phyloP scores from a whole-genome alignment of 2,888 invertebrate genomes.

The Drosophila mercatorum region DNA sequence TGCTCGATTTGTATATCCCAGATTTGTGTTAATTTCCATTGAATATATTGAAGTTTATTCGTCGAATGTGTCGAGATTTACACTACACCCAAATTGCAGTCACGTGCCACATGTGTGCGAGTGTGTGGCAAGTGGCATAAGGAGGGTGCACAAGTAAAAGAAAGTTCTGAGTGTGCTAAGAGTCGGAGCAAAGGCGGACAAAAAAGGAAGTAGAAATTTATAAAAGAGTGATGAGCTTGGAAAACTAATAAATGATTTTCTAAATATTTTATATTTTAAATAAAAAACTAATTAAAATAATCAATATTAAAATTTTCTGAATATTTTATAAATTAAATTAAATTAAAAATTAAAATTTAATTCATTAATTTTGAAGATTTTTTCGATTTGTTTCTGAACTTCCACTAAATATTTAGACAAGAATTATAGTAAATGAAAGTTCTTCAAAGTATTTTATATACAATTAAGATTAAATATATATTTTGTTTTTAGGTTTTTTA shows the following conservation, averaged over 20 bases:
- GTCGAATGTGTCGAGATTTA: constrained; percentile 54
- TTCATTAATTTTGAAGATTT: background rate
- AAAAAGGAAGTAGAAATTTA: background rate
- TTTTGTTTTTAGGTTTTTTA: background rate
- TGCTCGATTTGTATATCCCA: constrained; percentile 75
- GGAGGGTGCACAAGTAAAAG: background rate
- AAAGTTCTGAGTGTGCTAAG: background rate
- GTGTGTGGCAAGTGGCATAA: constrained; percentile 3
- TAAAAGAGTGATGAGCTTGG: background rate
- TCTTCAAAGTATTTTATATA: too few species aligned
- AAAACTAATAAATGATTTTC: background rate
- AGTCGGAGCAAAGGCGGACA: background rate
- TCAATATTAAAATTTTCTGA: background rate
- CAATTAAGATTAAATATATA: background rate
- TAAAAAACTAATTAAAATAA: background rate
- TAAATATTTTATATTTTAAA: too few species aligned
- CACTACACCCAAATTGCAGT: constrained; percentile 64
- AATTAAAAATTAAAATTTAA: background rate
- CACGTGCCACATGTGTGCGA: constrained; percentile 68
- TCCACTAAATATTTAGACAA: background rate
- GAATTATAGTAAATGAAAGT: background rate
- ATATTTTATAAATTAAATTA: background rate
- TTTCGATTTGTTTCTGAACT: too few species aligned
- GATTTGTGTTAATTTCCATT: constrained; percentile 67
- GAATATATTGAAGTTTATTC: constrained; percentile 52